Conservation (phyloP, 2,113 vertebrate genomes). For the Corythornis cristatus region DNA sequence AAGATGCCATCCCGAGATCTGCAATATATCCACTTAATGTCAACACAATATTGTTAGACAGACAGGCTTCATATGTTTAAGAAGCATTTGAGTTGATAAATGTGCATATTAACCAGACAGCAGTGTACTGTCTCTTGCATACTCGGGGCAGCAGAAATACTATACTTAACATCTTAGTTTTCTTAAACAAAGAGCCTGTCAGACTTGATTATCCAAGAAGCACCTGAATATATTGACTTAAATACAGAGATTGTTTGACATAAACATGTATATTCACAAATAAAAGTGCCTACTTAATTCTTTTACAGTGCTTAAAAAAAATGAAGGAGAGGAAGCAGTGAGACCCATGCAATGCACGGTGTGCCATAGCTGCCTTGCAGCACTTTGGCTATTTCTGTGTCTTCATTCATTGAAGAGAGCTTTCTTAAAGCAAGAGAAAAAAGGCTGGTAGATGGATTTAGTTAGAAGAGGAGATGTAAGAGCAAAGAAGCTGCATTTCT, state of each 20-base stretch:
- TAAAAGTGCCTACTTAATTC: slow-evolving; percentile 32
- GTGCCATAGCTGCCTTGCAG: slow-evolving; percentile 1
- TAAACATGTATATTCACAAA: background rate
- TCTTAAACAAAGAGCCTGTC: slow-evolving; percentile 61
- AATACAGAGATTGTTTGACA: slow-evolving; percentile 32
- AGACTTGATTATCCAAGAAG: slow-evolving; percentile 52
- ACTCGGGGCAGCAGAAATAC: slow-evolving; percentile 28
- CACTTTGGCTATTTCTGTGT: slow-evolving; percentile 16
- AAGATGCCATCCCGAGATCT: background rate
- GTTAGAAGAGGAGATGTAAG: background rate
- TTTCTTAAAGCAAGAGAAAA: background rate
- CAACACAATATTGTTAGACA: slow-evolving; percentile 26
- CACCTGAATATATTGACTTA: slow-evolving; percentile 48
- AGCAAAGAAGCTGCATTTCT: background rate
- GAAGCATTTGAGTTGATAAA: slow-evolving; percentile 21
- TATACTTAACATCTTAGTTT: slow-evolving; percentile 21
- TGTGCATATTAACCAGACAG: slow-evolving; percentile 33
- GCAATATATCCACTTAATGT: background rate
- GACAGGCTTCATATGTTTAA: background rate
- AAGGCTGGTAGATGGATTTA: background rate
- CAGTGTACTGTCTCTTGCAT: slow-evolving; percentile 16
- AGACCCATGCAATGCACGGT: background rate
- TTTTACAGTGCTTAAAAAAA: slow-evolving; percentile 16
- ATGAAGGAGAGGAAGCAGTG: background rate
- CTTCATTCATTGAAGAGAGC: background rate